Percentiles rank a stretch among this genome's conserved stretches.
Conservation (phyloP, 2,797 vertebrate genomes). For the Mallotus villosus region DNA sequence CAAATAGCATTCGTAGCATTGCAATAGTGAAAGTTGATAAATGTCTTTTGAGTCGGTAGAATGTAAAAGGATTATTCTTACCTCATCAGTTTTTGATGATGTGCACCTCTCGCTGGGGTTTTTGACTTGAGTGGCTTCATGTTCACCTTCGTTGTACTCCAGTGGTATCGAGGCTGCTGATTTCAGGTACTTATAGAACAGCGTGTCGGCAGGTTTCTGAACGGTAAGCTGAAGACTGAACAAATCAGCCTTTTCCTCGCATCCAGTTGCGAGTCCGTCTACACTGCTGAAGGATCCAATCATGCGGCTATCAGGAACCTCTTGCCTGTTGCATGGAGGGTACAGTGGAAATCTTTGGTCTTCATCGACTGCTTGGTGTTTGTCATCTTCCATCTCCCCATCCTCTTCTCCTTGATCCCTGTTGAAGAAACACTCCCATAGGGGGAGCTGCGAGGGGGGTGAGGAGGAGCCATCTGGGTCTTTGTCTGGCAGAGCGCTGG, state of each 20-base stretch:
- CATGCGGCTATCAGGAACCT: constrained; percentile 34
- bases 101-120: background rate
- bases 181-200: constrained; percentile 76
- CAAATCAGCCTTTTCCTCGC: constrained; percentile 25
- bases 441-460: constrained; percentile 11
- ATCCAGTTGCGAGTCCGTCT: constrained; percentile 23
- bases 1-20: background rate
- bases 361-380: constrained; percentile 3
- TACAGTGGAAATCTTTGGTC: constrained; percentile 13
- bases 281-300: constrained; percentile 29
- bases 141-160: constrained; percentile 49
- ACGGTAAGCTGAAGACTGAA: constrained; percentile 35
- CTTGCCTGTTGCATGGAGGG: constrained; percentile 25
- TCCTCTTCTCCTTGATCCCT: constrained; percentile 12
- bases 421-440: constrained; percentile 37
- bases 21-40: background rate
- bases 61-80: constrained; percentile 25
- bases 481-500: constrained; percentile 56
- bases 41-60: background rate
- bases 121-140: constrained; percentile 38
- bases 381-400: constrained; percentile 19
- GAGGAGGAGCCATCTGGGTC: background rate
- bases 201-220: constrained; percentile 58
- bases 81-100: constrained; percentile 47
- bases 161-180: constrained; percentile 48